Conservation (phyloP, 2,113 vertebrate species). For the Trematomus loennbergii region DNA sequence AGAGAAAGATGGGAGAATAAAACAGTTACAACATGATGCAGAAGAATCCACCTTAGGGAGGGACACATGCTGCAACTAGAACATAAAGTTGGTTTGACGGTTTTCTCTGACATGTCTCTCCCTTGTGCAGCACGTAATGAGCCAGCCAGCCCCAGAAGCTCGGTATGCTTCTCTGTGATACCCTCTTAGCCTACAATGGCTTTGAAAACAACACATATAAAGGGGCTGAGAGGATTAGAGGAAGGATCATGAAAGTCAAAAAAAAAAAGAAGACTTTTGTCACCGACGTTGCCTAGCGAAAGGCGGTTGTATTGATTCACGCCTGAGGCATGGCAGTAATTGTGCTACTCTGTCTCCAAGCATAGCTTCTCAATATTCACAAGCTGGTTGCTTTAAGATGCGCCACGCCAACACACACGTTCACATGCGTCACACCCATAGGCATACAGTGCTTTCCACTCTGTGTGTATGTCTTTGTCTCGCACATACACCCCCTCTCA, state of each 20-base stretch:
- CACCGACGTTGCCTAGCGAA: slow-evolving; percentile 37
- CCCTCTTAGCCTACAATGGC: slow-evolving; percentile 28
- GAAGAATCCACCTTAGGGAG: slow-evolving; percentile 46
- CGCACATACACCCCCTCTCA: slow-evolving; percentile 5
- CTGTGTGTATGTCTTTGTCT: slow-evolving; percentile 26
- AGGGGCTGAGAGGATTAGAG: slow-evolving; percentile 59
- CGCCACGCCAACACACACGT: slow-evolving; percentile 4
- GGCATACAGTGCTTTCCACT: neutral
- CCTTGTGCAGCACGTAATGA: slow-evolving; percentile 60
- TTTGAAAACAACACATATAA: slow-evolving; percentile 56
- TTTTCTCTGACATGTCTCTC: slow-evolving; percentile 53
- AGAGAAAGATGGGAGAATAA: slow-evolving; percentile 19
- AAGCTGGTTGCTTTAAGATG: slow-evolving; percentile 38
- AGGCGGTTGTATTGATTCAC: slow-evolving; percentile 60
- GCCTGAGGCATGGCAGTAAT: slow-evolving; percentile 64
- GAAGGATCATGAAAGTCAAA: slow-evolving; percentile 58
- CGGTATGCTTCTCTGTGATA: slow-evolving; percentile 28
- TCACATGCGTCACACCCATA: slow-evolving; percentile 20
- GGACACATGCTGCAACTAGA: slow-evolving; percentile 40
- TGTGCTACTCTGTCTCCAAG: slow-evolving; percentile 61
- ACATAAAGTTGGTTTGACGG: slow-evolving; percentile 48
- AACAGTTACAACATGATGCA: slow-evolving; percentile 60
- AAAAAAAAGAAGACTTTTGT: slow-evolving; percentile 61
- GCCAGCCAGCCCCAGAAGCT: slow-evolving; percentile 41
- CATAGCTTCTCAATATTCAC: slow-evolving; percentile 55